phyloP scores from a whole-genome alignment of 2,888 invertebrate species.

The Rhagium mordax region DNA sequence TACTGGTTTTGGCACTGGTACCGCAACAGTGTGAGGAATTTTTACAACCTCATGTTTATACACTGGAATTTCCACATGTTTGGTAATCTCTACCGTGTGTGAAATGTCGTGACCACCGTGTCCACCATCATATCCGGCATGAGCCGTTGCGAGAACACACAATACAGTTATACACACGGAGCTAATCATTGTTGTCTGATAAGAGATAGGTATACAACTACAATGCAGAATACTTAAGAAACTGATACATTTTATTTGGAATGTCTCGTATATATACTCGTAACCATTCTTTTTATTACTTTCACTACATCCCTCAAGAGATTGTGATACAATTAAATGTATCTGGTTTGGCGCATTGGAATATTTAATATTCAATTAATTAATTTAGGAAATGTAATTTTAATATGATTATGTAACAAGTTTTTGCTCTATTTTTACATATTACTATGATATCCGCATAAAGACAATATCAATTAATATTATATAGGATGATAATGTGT shows the following conservation, averaged over 20 bases:
- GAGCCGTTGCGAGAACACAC: slow-evolving; percentile 60
- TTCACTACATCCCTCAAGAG: slow-evolving; percentile 59
- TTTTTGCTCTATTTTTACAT: too few relatives aligned
- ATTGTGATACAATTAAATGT: slow-evolving; percentile 17
- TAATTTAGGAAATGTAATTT: neutral
- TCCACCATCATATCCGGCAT: slow-evolving; percentile 60
- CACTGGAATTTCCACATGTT: slow-evolving; percentile 74
- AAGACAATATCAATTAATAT: too few relatives aligned
- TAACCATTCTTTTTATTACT: slow-evolving; percentile 58
- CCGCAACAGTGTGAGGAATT: slow-evolving; percentile 71
- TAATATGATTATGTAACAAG: neutral
- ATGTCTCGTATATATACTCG: slow-evolving; percentile 58
- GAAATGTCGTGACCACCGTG: slow-evolving; percentile 69
- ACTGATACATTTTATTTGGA: slow-evolving; percentile 59
- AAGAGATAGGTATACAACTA: neutral
- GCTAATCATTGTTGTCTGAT: slow-evolving; percentile 64
- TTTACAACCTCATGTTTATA: slow-evolving; percentile 71
- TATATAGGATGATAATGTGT: too few relatives aligned
- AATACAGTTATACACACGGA: slow-evolving; percentile 64
- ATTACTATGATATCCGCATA: too few relatives aligned
- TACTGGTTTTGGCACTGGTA: slow-evolving; percentile 80
- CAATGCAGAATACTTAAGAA: slow-evolving; percentile 48
- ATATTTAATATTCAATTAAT: neutral
- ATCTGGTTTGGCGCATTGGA: slow-evolving; percentile 1
- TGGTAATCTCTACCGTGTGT: slow-evolving; percentile 79